Evolutionary conservation across 2,888 invertebrate species (phyloP).

Genomic region (Macaria notata): DNA sequence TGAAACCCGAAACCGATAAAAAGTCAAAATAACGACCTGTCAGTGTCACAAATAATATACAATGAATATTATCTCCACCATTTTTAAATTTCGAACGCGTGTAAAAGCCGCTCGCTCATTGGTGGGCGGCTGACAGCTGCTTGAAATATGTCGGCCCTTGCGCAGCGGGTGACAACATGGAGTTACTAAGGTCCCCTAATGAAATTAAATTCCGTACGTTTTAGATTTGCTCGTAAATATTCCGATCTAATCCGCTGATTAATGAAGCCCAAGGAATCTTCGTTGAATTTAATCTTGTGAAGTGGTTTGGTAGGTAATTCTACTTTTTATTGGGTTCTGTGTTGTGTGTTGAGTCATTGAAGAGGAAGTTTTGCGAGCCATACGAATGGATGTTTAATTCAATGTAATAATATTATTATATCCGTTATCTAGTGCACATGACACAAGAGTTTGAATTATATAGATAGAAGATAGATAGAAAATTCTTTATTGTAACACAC

Average conservation of each 20-base stretch:
- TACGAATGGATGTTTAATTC: no score
- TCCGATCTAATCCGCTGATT: conserved; percentile 79
- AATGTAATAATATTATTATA: no score
- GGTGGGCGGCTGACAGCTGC: conserved; percentile 75
- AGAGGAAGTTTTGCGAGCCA: no score
- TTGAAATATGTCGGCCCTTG: conserved; percentile 72
- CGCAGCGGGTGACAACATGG: conserved; percentile 80
- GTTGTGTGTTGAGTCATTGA: no score
- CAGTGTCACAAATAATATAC: conserved; percentile 82
- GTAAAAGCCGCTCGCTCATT: conserved; percentile 57
- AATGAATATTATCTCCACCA: conserved; percentile 81
- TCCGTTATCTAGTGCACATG: no score
- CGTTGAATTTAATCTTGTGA: conserved; percentile 51
- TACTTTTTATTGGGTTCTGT: not conserved
- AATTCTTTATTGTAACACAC: no score
- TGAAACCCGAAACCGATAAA: conserved; percentile 71
- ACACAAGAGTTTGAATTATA: no score
- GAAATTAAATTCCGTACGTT: conserved; percentile 82
- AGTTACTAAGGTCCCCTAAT: conserved; percentile 77
- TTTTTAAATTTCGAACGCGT: conserved; percentile 73
- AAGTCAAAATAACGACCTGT: conserved; percentile 80
- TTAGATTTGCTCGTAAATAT: conserved; percentile 79
- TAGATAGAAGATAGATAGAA: no score
- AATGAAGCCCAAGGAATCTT: conserved; percentile 64
- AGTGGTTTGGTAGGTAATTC: conserved; percentile 36